Evolutionary conservation across 2,888 invertebrate genomes (phyloP), one percentile per base, ranked within the genome.

Genomic region (Oligia latruncula): DNA sequence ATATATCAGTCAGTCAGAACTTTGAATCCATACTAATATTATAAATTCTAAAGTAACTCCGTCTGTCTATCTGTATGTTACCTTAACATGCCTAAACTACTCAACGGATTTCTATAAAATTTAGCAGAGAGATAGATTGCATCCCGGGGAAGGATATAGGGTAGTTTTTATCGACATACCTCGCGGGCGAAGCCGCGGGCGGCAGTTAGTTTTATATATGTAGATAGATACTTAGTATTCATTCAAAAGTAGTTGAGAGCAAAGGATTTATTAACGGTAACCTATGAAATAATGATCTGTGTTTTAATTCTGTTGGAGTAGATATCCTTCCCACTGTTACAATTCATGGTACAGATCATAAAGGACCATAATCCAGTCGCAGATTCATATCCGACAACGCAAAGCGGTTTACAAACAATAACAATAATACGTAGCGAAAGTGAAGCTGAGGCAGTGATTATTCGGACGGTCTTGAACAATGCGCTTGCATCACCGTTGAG

Each of bases 381-480:
- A 81, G 79, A 84, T 78, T 58, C 79, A 40, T 65, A 68, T 55
- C 66, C 11, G 8, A 71, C 46, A 55, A 62, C 9, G 58, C 70
- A 70, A 74, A 72, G 43, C 60, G 23, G 68, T 74, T 80, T 73
- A 80, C 68, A 60, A 58, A 83, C 82, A 77, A 81, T 74, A 82
- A 85, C 80, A 84, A 84, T 82, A 84, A 84, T 77, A 82, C 77
- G 80, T 75, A 87, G 90, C 88, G 90, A 90, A 91, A 90, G 90
- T 89, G 81, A 88, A 84, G 81, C 77, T 89, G 81, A 87, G 83
- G 81, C 75, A 62, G 62, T 40, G 80, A 90, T 88, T 87, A 87
- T 87, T 83, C 81, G 68, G 80, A 60, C 52, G 62, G 46, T 76
- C 71, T 68, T 52, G 62, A 75, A 86, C 83, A 88, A 88, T 89